Base-by-base conservation (phyloP, 2,797 vertebrate genomes). In the Selene dorsalis region DNA sequence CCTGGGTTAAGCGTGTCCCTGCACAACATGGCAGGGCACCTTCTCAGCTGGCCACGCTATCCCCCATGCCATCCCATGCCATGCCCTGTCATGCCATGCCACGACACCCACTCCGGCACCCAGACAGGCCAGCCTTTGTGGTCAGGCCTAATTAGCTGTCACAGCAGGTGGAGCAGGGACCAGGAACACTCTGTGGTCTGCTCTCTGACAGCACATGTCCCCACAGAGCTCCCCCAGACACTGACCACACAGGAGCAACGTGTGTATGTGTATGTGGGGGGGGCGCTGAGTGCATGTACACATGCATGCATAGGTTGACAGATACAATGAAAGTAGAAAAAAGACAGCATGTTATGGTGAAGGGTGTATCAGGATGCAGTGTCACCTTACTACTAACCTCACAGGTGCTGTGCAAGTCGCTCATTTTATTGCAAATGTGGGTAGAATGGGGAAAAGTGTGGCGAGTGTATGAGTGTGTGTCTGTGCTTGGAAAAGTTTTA, bases 141-240 rank as follows among this genome's bases (percentile, higher is more conserved):
- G 89, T 84, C 83, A 84, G 79, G 87, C 88, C 88, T 94, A 94
- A 94, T 94, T 94, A 94, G 91, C 92, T 94, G 93, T 92, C 93
- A 91, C 93, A 91, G 91, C 92, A 93, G 91, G 92, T 92, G 90
- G 88, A 89, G 82, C 84, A 79, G 79, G 75, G 79, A 89, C 74
- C 87, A 69, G 83, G 80, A 73, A 88, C 77, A 66, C 75, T 84
- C 75, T 84, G 75, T 77, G 88, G 89, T 86, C 89, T 89, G 88
- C 86, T 89, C 86, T 87, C 82, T 92, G 92, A 93, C 90, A 92
- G 88, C 82, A 77, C 78, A 83, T 80, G 84, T 90, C 89, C 83
- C 86, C 4, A 12, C 73, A 88, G 84, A 90, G 86, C 82, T 83
- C 81, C 87, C 86, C 66, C 73, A 87, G 83, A 87, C 82, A 80